Percentiles rank a stretch among this genome's conserved stretches.
Conservation (phyloP, 35 echinoderm and acorn worm genomes). For the Ophiothrix spiculata region DNA sequence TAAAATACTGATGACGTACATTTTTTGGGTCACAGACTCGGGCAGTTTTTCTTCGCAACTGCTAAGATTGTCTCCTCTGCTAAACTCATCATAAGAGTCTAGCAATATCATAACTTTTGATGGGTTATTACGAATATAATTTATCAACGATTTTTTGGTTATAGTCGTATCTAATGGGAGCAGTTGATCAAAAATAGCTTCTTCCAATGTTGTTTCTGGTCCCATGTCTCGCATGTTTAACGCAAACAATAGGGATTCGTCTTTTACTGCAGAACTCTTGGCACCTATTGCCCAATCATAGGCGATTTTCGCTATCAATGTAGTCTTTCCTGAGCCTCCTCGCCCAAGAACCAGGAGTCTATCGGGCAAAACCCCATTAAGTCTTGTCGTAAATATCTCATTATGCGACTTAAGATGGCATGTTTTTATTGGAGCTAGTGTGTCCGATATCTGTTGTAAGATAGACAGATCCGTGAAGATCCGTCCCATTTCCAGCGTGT, state of each 20-base stretch:
- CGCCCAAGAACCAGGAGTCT: conserved; percentile 29
- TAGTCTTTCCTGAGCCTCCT: conserved; percentile 47
- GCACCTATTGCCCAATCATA: conserved; percentile 39
- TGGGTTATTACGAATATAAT: conserved; percentile 22
- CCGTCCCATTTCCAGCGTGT: background rate
- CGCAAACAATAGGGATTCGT: conserved; percentile 11
- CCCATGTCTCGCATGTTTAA: conserved; percentile 42
- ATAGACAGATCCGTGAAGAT: background rate
- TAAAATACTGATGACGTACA: conserved; percentile 45
- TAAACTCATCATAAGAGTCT: conserved; percentile 52
- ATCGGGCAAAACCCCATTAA: background rate
- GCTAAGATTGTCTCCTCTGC: conserved; percentile 19
- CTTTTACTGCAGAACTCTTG: conserved; percentile 1
- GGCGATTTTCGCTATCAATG: conserved; percentile 32
- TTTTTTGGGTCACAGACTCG: too few species aligned
- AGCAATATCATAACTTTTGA: conserved; percentile 40
- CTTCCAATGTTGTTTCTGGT: conserved; percentile 26
- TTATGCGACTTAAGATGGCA: background rate
- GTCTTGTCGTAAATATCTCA: background rate
- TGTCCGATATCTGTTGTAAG: background rate
- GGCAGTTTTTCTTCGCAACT: background rate
- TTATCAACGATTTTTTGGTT: conserved; percentile 2
- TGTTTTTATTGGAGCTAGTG: background rate
- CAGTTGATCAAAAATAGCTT: conserved; percentile 34
- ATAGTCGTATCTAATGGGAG: conserved; percentile 28